Evolutionary conservation across 2,113 vertebrate genomes (phyloP), one percentile per base, ranked within the genome.

Genomic region (Tragelaphus scriptus): DNA sequence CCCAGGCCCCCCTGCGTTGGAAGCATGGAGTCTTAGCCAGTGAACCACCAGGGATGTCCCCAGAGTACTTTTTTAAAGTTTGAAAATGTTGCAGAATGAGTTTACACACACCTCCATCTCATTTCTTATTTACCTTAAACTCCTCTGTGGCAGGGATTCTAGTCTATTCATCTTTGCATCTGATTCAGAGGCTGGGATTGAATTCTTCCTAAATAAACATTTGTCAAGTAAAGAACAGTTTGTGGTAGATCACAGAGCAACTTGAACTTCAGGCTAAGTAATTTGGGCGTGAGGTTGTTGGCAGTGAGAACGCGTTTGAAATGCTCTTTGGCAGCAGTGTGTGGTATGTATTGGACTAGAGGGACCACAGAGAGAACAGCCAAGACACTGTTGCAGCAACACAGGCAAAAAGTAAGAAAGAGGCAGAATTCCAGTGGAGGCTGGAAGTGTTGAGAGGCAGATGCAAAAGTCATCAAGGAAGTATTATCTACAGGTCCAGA

Each of bases 181-280:
- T 65, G 32, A 87, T 44, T 58, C 87, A 77, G 87, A 91, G 71
- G 11, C 63, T 68, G 23, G 49, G 51, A 25, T 23, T 32, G 51
- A 95, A 71, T 85, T 85, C 55, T 85, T 92, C 81, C n/a, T 77
- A 68, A 88, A 17, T 40, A 84, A 91, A 85, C 51, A 61, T 55
- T 91, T 53, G 26, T 53, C 84, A 85, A 80, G 85, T 21, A n/a
- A 94, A 84, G 55, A 93, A 59, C 44, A 68, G 44, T 82, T 86
- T 63, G 55, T 65, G 85, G 59, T 71, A 79, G 85, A 95, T 86
- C 30, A 40, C 82, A 91, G 85, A 94, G 85, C 77, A 94, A 71
- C 68, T 92, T 92, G 88, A 98, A 96, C 91, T 96, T 51, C 53
- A 87, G 81, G 68, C 81, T 82, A 96, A 91, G 95, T 94, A 79